phyloP scores from a whole-genome alignment of 1,140 invertebrate species.

The Drosophila cardini region DNA sequence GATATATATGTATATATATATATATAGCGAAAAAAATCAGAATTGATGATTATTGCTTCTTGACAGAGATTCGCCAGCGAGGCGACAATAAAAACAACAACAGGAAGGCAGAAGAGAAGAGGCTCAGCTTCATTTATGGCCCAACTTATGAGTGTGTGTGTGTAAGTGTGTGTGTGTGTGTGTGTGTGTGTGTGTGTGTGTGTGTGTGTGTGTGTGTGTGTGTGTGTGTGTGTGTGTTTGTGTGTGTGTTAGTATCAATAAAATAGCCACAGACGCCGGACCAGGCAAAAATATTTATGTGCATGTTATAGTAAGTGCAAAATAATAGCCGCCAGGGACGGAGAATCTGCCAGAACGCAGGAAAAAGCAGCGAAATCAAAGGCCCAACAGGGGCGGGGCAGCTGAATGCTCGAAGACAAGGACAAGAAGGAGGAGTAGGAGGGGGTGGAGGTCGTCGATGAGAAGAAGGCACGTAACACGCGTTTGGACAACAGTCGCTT shows the following conservation, averaged over 20 bases:
- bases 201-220: not conserved
- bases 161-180: not conserved
- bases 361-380: not conserved
- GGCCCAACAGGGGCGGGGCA: not conserved
- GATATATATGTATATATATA: no score
- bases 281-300: slow-evolving; percentile 81
- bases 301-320: slow-evolving; percentile 84
- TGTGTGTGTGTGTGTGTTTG: slow-evolving; percentile 26
- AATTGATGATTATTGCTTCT: slow-evolving; percentile 85
- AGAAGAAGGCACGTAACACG: slow-evolving; percentile 56
- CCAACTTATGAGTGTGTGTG: slow-evolving; percentile 14
- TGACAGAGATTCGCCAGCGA: slow-evolving; percentile 76
- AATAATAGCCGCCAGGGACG: slow-evolving; percentile 75
- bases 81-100: slow-evolving; percentile 76
- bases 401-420: not conserved
- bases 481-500: slow-evolving; percentile 27
- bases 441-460: not conserved
- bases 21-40: slow-evolving; percentile 60
- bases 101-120: slow-evolving; percentile 20
- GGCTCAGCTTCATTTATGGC: slow-evolving; percentile 59
- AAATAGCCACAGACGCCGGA: slow-evolving; percentile 72
- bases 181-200: not conserved
- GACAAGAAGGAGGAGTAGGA: not conserved
- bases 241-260: slow-evolving; percentile 80
- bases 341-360: slow-evolving; percentile 14